Percentiles rank a stretch among this genome's conserved stretches.
Evolutionary conservation across 1,140 invertebrate genomes (phyloP).

Genomic region (Tyrophagus putrescentiae): DNA sequence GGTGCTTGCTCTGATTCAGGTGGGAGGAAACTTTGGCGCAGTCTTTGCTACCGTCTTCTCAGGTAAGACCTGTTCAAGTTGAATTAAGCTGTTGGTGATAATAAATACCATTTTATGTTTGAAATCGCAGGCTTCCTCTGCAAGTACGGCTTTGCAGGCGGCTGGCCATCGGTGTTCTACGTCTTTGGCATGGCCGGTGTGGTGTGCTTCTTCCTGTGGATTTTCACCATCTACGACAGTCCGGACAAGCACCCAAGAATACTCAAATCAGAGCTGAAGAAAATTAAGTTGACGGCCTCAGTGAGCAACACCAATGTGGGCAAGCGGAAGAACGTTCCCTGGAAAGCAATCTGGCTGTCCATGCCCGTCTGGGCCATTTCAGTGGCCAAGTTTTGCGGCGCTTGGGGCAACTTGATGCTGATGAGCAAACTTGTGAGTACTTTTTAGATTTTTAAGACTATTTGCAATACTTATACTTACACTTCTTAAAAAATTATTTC

Average conservation of each 20-base stretch:
- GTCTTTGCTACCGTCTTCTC: constrained; percentile 37
- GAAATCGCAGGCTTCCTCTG: constrained; percentile 22
- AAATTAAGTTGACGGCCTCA: constrained; percentile 23
- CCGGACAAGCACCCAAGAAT: constrained; percentile 38
- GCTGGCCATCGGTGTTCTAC: constrained; percentile 27
- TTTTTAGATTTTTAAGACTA: too few species aligned
- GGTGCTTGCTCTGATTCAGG: constrained; percentile 16
- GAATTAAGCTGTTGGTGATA: too few species aligned
- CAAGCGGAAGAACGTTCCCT: constrained; percentile 42
- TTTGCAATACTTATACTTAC: too few species aligned
- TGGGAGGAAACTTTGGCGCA: constrained; percentile 36
- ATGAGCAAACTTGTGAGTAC: constrained; percentile 78
- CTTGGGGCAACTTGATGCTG: constrained; percentile 87
- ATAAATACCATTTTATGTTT: constrained; percentile 15
- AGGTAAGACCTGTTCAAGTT: constrained; percentile 22
- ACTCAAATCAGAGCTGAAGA: constrained; percentile 22
- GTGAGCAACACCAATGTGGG: neutral
- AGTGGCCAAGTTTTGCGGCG: constrained; percentile 70
- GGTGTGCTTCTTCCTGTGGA: constrained; percentile 34
- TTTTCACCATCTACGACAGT: constrained; percentile 36
- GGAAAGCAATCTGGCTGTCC: constrained; percentile 61
- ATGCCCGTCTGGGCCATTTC: constrained; percentile 80
- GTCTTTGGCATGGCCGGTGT: constrained; percentile 27
- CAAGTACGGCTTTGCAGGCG: constrained; percentile 22
- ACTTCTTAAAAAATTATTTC: too few species aligned